These are phyloP conservation scores for Notolepis coatsorum DNA, from an alignment of 2,797 vertebrate species.

Conservation along the genomic window DNA sequence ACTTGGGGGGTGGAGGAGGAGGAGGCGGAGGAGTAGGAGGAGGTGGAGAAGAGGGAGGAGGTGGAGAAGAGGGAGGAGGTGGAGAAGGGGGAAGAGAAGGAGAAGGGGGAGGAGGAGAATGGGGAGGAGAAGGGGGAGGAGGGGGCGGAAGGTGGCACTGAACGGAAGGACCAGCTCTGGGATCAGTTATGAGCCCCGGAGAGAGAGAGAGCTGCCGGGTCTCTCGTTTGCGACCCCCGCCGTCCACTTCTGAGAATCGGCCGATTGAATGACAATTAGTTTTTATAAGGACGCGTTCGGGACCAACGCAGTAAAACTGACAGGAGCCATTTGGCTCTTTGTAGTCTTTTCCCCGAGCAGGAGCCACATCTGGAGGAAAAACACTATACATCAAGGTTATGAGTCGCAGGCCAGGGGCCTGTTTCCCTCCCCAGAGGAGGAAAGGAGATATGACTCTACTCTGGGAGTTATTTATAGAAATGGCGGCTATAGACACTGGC, in stretches of 20 bases:
- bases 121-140: neutral
- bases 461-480: conserved; percentile 60
- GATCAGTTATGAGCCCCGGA: conserved; percentile 38
- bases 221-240: conserved; percentile 21
- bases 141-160: conserved; percentile 4
- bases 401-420: conserved; percentile 22
- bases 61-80: neutral
- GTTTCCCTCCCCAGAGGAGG: conserved; percentile 46
- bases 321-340: conserved; percentile 43
- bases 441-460: conserved; percentile 41
- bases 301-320: conserved; percentile 36
- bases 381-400: conserved; percentile 50
- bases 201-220: conserved; percentile 7
- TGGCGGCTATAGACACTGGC: conserved; percentile 29
- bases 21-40: no score
- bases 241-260: conserved; percentile 10
- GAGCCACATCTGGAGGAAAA: conserved; percentile 55
- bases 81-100: neutral
- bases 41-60: neutral
- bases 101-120: neutral
- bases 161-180: conserved; percentile 36
- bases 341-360: conserved; percentile 34
- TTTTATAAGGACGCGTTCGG: conserved; percentile 34
- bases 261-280: conserved; percentile 20
- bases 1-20: neutral